Conservation (phyloP, 2,888 invertebrate genomes). For the Leptinotarsa haldemani region DNA sequence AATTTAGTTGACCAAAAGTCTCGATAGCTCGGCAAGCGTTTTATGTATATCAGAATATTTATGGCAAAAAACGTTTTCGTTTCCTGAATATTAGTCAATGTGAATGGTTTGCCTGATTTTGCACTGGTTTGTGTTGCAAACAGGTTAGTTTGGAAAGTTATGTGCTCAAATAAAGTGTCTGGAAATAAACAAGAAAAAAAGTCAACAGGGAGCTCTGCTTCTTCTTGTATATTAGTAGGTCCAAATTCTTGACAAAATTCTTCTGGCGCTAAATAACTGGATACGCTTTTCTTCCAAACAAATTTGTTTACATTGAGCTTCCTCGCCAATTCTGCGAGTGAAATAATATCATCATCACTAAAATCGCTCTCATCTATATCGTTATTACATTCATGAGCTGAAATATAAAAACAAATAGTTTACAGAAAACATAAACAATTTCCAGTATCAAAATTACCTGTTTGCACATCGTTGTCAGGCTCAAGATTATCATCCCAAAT, state of each 20-base stretch:
- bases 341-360: conserved; percentile 5
- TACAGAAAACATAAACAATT: conserved; percentile 5
- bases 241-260: not conserved
- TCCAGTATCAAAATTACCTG: conserved; percentile 2
- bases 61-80: conserved; percentile 19
- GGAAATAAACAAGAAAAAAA: conserved; percentile 4
- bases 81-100: conserved; percentile 11
- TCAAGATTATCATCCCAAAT: conserved; percentile 5
- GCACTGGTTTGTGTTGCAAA: conserved; percentile 5
- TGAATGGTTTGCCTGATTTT: conserved; percentile 1
- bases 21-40: conserved; percentile 16
- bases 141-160: conserved; percentile 16
- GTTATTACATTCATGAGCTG: conserved; percentile 12
- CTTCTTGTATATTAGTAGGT: not conserved
- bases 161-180: conserved; percentile 9
- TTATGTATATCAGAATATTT: conserved; percentile 24
- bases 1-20: conserved; percentile 23
- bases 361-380: not conserved
- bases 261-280: not conserved
- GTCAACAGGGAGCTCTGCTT: conserved; percentile 3
- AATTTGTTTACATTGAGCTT: conserved; percentile 1
- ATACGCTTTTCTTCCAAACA: not conserved
- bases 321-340: conserved; percentile 3
- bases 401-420: conserved; percentile 4
- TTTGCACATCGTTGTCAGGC: conserved; percentile 4